Evolutionary conservation across 2,113 vertebrate genomes (phyloP).

Genomic region (Mixornis gularis): DNA sequence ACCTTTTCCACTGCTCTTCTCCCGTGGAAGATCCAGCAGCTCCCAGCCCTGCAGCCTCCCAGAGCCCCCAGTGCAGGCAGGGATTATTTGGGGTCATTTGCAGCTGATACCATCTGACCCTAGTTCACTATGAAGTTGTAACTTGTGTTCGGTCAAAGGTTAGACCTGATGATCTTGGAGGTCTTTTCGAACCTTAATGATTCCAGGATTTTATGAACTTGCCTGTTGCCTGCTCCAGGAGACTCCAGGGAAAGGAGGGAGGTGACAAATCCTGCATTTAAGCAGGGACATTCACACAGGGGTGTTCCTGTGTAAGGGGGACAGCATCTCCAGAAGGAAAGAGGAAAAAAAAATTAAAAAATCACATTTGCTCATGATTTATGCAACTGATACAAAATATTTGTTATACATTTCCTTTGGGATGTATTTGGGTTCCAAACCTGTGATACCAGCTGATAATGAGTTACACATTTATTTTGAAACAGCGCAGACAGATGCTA

Average conservation of each 20-base stretch:
- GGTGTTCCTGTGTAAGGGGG: background rate
- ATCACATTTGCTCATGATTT: constrained; percentile 35
- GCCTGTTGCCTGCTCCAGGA: background rate
- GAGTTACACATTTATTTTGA: constrained; percentile 62
- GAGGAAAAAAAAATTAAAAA: background rate
- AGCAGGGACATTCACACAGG: background rate
- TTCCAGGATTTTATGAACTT: background rate
- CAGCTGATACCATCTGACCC: background rate
- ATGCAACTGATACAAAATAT: constrained; percentile 30
- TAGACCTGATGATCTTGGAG: background rate
- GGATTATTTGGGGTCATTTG: background rate
- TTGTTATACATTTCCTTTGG: constrained; percentile 66
- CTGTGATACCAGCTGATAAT: constrained; percentile 61
- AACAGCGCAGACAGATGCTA: constrained; percentile 35
- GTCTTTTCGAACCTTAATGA: background rate
- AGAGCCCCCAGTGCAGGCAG: background rate
- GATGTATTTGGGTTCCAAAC: constrained; percentile 37
- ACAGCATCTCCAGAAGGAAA: background rate
- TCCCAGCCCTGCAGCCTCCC: background rate
- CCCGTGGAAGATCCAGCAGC: background rate
- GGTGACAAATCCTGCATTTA: background rate
- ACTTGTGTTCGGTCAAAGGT: background rate
- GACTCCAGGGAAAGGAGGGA: background rate
- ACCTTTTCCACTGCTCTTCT: background rate
- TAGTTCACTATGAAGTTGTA: background rate